Evolutionary conservation across 2,888 invertebrate species (phyloP).

Genomic region (Nomada fabriciana): DNA sequence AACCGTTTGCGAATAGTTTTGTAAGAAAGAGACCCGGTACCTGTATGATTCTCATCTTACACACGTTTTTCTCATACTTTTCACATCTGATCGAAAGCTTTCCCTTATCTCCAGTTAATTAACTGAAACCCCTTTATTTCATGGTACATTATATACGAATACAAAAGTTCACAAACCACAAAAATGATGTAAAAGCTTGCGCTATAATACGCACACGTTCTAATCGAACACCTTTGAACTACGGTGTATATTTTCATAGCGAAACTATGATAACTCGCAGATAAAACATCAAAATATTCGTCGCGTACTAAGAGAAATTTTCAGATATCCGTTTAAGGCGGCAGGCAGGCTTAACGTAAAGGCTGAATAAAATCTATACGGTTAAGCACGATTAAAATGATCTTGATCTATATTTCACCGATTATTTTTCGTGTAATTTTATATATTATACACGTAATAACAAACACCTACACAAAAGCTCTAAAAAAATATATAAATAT

Average conservation of each 20-base stretch:
- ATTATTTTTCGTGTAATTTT: constrained; percentile 9
- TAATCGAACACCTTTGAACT: constrained; percentile 21
- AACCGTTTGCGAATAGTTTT: constrained; percentile 34
- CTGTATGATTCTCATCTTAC: constrained; percentile 51
- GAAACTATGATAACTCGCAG: constrained; percentile 9
- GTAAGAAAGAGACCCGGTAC: constrained; percentile 67
- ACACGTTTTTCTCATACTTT: neutral
- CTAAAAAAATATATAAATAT: constrained; percentile 56
- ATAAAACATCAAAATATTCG: constrained; percentile 17
- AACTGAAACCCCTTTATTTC: constrained; percentile 36
- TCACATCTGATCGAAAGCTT: neutral
- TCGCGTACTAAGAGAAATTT: constrained; percentile 5
- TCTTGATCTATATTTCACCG: neutral
- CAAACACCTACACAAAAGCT: constrained; percentile 55
- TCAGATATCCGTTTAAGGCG: neutral
- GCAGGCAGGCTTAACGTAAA: neutral
- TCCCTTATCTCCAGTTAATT: neutral
- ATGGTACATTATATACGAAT: constrained; percentile 22
- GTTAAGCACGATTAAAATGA: neutral
- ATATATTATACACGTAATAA: neutral
- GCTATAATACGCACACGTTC: constrained; percentile 1
- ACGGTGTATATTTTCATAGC: constrained; percentile 12
- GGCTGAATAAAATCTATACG: constrained; percentile 16
- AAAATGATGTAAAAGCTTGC: constrained; percentile 41
- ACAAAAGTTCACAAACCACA: constrained; percentile 36